These are phyloP conservation scores for Oreonectes daqikongensis DNA, from an alignment of 2,797 vertebrate genomes.

Conservation along the genomic window DNA sequence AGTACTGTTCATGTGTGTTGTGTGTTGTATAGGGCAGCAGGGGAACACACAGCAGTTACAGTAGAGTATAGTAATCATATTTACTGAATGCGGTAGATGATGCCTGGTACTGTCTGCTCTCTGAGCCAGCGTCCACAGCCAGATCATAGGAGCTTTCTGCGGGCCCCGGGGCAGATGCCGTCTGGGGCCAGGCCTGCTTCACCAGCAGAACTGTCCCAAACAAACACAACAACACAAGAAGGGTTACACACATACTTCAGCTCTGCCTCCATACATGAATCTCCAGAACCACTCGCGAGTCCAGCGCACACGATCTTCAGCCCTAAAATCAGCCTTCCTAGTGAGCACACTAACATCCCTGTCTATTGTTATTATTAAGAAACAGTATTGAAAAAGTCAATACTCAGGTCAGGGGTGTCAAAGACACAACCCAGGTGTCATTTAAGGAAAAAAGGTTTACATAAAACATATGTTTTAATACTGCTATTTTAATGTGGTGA, in stretches of 20 bases:
- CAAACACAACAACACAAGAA: constrained; percentile 70
- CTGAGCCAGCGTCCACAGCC: constrained; percentile 85
- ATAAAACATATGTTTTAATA: not conserved
- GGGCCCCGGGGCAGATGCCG: constrained; percentile 82
- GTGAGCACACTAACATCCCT: not conserved
- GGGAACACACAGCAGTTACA: constrained; percentile 37
- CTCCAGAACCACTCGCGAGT: not conserved
- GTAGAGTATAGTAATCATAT: constrained; percentile 65
- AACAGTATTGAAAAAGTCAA: not conserved
- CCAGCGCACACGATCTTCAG: not conserved
- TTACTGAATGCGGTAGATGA: constrained; percentile 90
- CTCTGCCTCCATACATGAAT: not conserved
- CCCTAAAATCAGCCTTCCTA: not conserved
- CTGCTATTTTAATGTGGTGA: no score
- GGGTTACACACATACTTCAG: constrained; percentile 69
- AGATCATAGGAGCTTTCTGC: constrained; percentile 89
- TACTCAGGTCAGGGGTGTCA: not conserved
- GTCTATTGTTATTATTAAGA: fast-evolving
- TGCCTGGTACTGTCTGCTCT: constrained; percentile 88
- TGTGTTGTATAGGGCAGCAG: constrained; percentile 24
- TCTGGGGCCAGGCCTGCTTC: constrained; percentile 91
- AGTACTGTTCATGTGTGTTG: not conserved
- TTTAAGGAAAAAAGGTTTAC: not conserved
- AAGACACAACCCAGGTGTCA: not conserved
- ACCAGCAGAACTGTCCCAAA: constrained; percentile 86